phyloP scores from a whole-genome alignment of 2,113 vertebrate species.

The Pelecanoides urinatrix region DNA sequence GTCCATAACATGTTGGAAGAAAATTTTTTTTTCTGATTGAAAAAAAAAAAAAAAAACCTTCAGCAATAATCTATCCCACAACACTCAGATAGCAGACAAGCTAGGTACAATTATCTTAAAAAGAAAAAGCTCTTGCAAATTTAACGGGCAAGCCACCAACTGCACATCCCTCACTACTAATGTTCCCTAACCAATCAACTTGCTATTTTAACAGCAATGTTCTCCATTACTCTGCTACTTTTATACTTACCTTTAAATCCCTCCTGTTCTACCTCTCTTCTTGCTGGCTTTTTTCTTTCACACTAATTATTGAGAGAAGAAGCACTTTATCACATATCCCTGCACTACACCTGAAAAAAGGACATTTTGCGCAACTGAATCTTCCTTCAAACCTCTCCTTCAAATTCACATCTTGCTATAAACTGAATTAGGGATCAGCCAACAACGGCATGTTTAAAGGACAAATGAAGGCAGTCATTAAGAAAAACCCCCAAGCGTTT shows the following conservation, averaged over 20 bases:
- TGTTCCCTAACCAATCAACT: accelerated
- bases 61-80: background rate
- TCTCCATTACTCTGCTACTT: background rate
- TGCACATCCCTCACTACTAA: background rate
- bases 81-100: background rate
- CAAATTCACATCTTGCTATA: background rate
- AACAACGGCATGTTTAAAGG: background rate
- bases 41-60: background rate
- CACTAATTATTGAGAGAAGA: background rate
- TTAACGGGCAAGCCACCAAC: background rate
- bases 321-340: background rate
- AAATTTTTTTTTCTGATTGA: background rate
- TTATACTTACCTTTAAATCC: background rate
- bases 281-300: background rate
- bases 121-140: background rate
- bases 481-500: background rate
- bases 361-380: background rate
- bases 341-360: background rate
- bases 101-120: background rate
- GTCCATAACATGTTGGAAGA: background rate
- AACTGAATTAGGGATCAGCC: background rate
- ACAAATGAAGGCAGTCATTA: background rate
- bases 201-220: background rate
- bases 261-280: background rate
- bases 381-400: background rate